Conservation (phyloP, 2,888 invertebrate species). For the Magallana nippona region DNA sequence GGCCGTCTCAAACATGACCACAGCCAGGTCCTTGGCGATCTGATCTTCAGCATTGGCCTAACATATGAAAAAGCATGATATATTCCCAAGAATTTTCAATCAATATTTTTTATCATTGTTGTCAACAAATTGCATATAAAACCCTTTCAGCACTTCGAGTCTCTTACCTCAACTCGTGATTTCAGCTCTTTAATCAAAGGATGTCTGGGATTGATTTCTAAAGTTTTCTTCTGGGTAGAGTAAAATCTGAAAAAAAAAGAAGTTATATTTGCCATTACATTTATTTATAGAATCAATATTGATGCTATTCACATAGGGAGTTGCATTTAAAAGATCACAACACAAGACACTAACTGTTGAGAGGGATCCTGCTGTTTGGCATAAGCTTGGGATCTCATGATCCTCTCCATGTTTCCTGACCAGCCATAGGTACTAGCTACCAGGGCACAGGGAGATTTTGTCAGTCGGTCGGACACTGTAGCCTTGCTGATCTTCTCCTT, state of each 20-base stretch:
- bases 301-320: too few relatives aligned
- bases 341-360: slow-evolving; percentile 82
- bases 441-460: slow-evolving; percentile 95
- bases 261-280: background rate
- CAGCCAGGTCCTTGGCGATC: slow-evolving; percentile 90
- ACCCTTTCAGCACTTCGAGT: background rate
- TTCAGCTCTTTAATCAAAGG: slow-evolving; percentile 95
- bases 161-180: slow-evolving; percentile 84
- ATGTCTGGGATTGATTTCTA: slow-evolving; percentile 98
- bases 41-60: slow-evolving; percentile 87
- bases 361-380: slow-evolving; percentile 90
- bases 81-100: too few relatives aligned
- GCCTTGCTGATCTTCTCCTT: slow-evolving; percentile 90
- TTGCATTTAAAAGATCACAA: background rate
- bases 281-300: background rate
- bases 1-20: slow-evolving; percentile 88
- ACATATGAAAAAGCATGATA: background rate
- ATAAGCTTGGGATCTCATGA: slow-evolving; percentile 94
- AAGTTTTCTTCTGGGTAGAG: slow-evolving; percentile 88
- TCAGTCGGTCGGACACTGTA: slow-evolving; percentile 91
- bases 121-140: too few relatives aligned
- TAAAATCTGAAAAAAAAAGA: slow-evolving; percentile 74
- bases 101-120: background rate
- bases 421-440: slow-evolving; percentile 98
- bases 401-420: slow-evolving; percentile 99